Conservation (phyloP, 2,113 vertebrate species). For the Calidris pugnax region DNA sequence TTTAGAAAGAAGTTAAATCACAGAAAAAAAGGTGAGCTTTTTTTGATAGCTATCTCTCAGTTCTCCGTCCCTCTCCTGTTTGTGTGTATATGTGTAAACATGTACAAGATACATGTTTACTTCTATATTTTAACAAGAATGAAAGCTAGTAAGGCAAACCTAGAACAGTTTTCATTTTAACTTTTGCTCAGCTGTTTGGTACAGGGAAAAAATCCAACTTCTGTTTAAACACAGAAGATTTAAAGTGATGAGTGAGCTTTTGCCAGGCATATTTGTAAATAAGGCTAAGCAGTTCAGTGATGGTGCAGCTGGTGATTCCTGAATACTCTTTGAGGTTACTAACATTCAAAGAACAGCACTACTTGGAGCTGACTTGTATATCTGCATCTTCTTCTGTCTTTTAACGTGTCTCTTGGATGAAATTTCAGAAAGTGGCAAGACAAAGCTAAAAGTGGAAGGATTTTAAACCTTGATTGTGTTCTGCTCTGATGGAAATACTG, state of each 20-base stretch:
- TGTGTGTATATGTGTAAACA: not conserved
- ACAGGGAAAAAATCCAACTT: not conserved
- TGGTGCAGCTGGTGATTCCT: not conserved
- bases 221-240: not conserved
- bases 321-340: not conserved
- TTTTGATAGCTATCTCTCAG: not conserved
- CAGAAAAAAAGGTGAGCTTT: not conserved
- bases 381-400: not conserved
- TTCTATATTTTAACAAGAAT: not conserved
- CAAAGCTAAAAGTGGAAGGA: not conserved
- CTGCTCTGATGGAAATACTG: not conserved
- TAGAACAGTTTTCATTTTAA: not conserved
- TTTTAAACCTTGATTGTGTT: not conserved
- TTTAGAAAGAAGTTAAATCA: not conserved
- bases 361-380: not conserved
- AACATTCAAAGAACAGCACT: not conserved
- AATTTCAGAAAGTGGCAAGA: not conserved
- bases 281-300: not conserved
- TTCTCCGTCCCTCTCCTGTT: not conserved
- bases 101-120: fast-evolving
- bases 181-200: not conserved
- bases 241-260: not conserved
- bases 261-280: not conserved
- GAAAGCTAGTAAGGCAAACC: not conserved
- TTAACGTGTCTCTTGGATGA: not conserved